Base-by-base conservation (phyloP, 2,888 invertebrate genomes). In the Liopterus haemorrhoidalis region DNA sequence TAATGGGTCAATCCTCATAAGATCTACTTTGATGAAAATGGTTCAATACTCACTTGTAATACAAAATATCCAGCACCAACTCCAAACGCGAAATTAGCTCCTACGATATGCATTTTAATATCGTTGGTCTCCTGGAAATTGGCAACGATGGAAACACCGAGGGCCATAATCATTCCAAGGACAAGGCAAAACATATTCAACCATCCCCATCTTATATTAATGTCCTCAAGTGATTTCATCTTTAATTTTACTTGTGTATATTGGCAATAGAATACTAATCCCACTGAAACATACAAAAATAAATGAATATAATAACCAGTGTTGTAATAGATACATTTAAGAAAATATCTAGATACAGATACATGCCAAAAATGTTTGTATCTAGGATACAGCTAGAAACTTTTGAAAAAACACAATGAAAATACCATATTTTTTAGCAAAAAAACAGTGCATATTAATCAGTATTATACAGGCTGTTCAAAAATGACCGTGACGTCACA, bases 101-200 rank as follows among this genome's bases (percentile, higher is more conserved):
- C 43, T 4, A 44, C 6, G 16, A 44, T 8, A 19, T 44, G 43
- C 15, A 37, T 18, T 6, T 37, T 19, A 22, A 44, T 37, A 16
- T 44, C 24, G 18, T 38, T 44, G 4, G 43, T 44, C 19, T 44
- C 43, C 31, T 44, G 43, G 18, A 44, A 44, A 24, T 44, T 44
- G 28, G 43, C 43, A 9, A 44, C 43, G 12, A 44, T 21, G 9
- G 22, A 30, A 22, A 31, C 31, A 14, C 43, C 43, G 31, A 44
- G 24, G 3, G 43, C 43, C 6, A 38, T 38, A 5, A 44, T 5
- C 12, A 37, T 22, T n/a, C 43, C 43, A 4, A 18, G 11, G 2
- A 44, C 18, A 5, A 44, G 24, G 8, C 36, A 31, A 18, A 44
- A 44, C 4, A 28, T 21, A 31, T 44, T 44, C 37, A 44, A 37